phyloP scores from a whole-genome alignment of 1,140 invertebrate species.

The Sogatella furcifera region DNA sequence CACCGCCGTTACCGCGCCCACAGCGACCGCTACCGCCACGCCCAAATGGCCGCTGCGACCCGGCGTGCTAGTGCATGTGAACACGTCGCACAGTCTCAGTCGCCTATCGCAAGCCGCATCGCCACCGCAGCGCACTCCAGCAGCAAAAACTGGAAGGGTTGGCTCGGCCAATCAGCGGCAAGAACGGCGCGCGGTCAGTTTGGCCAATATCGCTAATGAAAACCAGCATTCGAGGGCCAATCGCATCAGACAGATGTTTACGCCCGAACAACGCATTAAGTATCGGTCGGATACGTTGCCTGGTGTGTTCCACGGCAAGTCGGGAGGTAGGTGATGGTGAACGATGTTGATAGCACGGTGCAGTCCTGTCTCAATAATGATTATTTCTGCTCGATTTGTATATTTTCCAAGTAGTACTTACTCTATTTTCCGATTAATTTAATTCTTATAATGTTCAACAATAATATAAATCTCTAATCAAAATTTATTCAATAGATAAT shows the following conservation, averaged over 20 bases:
- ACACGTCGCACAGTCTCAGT: conserved; percentile 51
- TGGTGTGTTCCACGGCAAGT: conserved; percentile 25
- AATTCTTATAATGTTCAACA: no score
- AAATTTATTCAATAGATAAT: no score
- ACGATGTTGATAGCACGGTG: neutral
- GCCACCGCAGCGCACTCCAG: neutral
- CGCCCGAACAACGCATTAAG: conserved; percentile 15
- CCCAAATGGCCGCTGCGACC: conserved; percentile 77
- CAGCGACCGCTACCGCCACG: conserved; percentile 28
- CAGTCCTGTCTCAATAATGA: no score
- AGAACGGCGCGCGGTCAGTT: conserved; percentile 7
- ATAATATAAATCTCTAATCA: no score
- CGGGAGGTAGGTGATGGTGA: conserved; percentile 27
- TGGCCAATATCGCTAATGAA: conserved; percentile 16
- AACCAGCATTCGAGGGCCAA: conserved; percentile 25
- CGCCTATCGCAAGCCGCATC: conserved; percentile 19
- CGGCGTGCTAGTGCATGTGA: conserved; percentile 77
- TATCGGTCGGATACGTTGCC: conserved; percentile 22
- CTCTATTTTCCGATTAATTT: no score
- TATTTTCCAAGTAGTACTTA: no score
- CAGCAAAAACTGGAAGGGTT: no score
- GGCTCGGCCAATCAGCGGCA: neutral
- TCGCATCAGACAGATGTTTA: conserved; percentile 27
- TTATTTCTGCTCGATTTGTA: no score
- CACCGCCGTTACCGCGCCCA: conserved; percentile 28